Evolutionary conservation across 2,797 vertebrate species (phyloP).

Genomic region (Allobates femoralis): DNA sequence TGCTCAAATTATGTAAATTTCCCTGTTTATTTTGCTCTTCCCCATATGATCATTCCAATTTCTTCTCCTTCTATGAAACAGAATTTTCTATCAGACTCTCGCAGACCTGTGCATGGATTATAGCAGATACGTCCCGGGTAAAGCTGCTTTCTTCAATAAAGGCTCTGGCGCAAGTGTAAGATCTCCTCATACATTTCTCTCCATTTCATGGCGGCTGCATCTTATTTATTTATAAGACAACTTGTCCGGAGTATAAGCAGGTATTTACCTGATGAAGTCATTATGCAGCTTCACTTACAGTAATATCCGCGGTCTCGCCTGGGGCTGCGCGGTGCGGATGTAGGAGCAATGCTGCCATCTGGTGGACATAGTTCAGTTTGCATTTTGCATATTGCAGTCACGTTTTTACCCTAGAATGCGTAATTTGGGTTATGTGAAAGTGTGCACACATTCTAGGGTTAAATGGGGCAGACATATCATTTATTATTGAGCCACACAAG

Average conservation of each 20-base stretch:
- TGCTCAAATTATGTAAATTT: neutral
- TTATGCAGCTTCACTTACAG: conserved; percentile 14
- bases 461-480: too few species aligned
- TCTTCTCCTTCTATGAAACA: conserved; percentile 16
- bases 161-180: neutral
- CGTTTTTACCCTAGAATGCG: too few species aligned
- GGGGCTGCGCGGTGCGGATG: neutral
- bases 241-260: neutral
- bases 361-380: neutral
- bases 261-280: conserved; percentile 27
- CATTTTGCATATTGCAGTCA: too few species aligned
- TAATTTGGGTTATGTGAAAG: too few species aligned
- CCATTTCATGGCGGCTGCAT: neutral
- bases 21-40: neutral
- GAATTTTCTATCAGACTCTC: neutral
- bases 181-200: neutral
- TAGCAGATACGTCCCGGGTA: neutral
- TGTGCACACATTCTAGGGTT: too few species aligned
- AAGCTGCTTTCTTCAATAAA: conserved; percentile 10
- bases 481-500: too few species aligned
- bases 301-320: neutral
- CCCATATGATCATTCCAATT: conserved; percentile 11
- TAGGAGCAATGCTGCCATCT: conserved; percentile 26
- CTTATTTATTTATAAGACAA: conserved; percentile 5
- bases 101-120: neutral